Evolutionary conservation across 2,797 vertebrate species (phyloP).

Genomic region (Rhinogobio ventralis): DNA sequence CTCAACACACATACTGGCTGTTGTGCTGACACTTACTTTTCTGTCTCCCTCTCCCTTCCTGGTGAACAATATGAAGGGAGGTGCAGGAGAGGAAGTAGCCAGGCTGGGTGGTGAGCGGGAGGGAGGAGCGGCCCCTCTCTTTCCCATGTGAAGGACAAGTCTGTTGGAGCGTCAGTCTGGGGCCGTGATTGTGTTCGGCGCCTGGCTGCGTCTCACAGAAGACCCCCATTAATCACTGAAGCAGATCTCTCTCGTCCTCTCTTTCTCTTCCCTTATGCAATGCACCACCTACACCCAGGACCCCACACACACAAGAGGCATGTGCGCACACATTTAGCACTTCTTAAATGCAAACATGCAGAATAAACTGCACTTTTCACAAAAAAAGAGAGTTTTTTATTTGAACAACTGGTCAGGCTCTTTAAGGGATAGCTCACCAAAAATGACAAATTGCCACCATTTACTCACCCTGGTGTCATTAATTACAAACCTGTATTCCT

Average conservation of each 20-base stretch:
- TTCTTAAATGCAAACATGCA: constrained; percentile 17
- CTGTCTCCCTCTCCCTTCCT: constrained; percentile 56
- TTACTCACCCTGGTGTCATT: not conserved
- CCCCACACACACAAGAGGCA: constrained; percentile 74
- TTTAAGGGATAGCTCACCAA: not conserved
- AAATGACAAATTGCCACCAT: not conserved
- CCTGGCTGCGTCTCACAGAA: constrained; percentile 78
- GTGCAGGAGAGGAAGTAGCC: constrained; percentile 57
- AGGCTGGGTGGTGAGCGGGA: constrained; percentile 66
- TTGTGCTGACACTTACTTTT: constrained; percentile 68
- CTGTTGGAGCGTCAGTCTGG: constrained; percentile 78
- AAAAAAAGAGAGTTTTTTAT: not conserved
- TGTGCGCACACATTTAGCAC: constrained; percentile 41
- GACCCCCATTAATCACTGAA: constrained; percentile 83
- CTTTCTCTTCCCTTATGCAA: constrained; percentile 60
- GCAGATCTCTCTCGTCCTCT: constrained; percentile 64
- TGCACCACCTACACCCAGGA: constrained; percentile 64
- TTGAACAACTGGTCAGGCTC: not conserved
- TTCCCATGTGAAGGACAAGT: constrained; percentile 81
- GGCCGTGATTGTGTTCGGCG: constrained; percentile 79
- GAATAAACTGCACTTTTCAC: not conserved
- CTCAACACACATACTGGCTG: constrained; percentile 62
- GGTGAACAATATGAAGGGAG: constrained; percentile 62
- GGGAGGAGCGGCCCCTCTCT: constrained; percentile 66
- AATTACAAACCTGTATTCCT: too few relatives aligned